A percentile compares a stretch with the other conserved stretches of the same genome.
phyloP scores from a whole-genome alignment of 1,140 invertebrate species.

The Lasaia peninsularis region DNA sequence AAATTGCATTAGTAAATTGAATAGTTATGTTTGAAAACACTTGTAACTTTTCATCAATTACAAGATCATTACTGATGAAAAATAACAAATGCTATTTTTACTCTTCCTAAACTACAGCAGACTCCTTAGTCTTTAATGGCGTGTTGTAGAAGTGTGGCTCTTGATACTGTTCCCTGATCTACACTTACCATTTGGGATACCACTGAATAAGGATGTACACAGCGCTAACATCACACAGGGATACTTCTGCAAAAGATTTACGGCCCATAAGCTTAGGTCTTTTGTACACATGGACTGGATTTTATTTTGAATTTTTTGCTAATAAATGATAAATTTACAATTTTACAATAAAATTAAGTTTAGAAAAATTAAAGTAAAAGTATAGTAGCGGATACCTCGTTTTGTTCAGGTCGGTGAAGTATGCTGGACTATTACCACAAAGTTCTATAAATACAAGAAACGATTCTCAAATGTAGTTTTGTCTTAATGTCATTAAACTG shows the following conservation, averaged over 20 bases:
- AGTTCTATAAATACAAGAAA: conserved; percentile 80
- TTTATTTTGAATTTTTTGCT: conserved; percentile 34
- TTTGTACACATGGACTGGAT: conserved; percentile 26
- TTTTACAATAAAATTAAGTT: conserved; percentile 27
- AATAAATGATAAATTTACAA: conserved; percentile 24
- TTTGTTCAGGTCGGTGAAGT: conserved; percentile 76
- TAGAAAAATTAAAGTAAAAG: conserved; percentile 53
- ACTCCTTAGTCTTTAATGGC: conserved; percentile 36
- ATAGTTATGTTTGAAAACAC: conserved; percentile 48
- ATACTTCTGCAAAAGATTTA: conserved; percentile 79
- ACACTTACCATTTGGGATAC: conserved; percentile 76
- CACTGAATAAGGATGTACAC: conserved; percentile 75
- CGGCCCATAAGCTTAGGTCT: conserved; percentile 65
- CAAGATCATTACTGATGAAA: conserved; percentile 42
- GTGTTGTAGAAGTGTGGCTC: conserved; percentile 45
- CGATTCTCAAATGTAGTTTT: conserved; percentile 72
- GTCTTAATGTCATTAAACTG: conserved; percentile 45
- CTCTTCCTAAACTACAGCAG: conserved; percentile 53
- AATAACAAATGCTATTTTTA: conserved; percentile 45
- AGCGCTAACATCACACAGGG: conserved; percentile 76
- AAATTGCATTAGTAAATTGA: conserved; percentile 73
- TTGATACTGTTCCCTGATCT: conserved; percentile 55
- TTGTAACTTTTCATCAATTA: conserved; percentile 51
- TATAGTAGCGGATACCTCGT: conserved; percentile 76
- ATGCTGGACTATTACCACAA: conserved; percentile 79